Evolutionary conservation across 2,113 vertebrate genomes (phyloP), one percentile per base, ranked within the genome.

Genomic region (Carlito syrichta): DNA sequence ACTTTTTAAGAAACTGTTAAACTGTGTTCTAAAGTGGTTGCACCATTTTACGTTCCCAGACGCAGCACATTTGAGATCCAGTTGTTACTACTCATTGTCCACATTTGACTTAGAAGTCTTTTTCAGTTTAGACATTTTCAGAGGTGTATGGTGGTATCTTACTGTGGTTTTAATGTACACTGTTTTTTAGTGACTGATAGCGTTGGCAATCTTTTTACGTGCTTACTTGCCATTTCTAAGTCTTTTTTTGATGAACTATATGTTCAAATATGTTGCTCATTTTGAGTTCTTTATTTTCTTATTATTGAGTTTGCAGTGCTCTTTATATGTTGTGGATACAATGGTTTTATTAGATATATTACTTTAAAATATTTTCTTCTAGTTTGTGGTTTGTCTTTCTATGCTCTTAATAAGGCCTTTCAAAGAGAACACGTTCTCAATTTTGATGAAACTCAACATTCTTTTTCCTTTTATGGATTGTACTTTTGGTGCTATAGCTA

Each of bases 321-420:
- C 19, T 73, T 91, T 16, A 43, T 27, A 48, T 87, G 73, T 83
- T 66, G 9, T 79, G 13, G 13, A n/a, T 52, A 19, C 9, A 68
- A 74, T 91, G 74, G 22, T 45, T 76, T 81, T 85, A 52, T 84
- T 22, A 35, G n/a, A 62, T n/a, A 17, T 25, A 30, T 91, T 20
- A 93, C 88, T 95, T 73, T 43, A 2, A 84, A 88, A 84, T 91
- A 84, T 88, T 94, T 92, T 10, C 22, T 89, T 69, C 27, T 7
- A 11, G 6, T n/a, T 48, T 86, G 22, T 89, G 50, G 22, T 32
- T 92, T 78, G 6, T 89, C 23, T 88, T 91, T 95, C 79, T 56
- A 54, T 62, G 92, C 16, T 89, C 43, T 82, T 91, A 11, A 48
- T 62, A 76, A 62, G 50, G 17, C 23, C 30, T 84, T 88, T 96